These are phyloP conservation scores for Deroptyus accipitrinus DNA, from an alignment of 2,113 vertebrate species.

Conservation along the genomic window DNA sequence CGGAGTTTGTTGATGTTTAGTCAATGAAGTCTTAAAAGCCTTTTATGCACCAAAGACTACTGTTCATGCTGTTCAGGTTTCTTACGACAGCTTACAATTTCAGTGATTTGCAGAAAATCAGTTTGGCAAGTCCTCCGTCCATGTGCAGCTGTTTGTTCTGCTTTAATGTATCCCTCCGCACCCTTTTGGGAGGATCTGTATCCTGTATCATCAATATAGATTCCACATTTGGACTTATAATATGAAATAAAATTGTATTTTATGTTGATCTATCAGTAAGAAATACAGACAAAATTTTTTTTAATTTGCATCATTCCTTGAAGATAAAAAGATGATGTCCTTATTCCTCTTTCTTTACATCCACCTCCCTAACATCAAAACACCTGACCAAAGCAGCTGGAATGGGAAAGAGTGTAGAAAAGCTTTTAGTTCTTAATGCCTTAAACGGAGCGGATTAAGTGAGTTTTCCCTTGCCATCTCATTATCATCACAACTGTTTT, in stretches of 20 bases:
- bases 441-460: background rate
- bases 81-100: background rate
- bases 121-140: background rate
- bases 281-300: background rate
- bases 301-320: background rate
- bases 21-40: background rate
- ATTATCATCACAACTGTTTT: constrained; percentile 24
- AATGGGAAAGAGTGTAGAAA: background rate
- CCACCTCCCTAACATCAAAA: background rate
- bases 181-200: background rate
- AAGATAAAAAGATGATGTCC: background rate
- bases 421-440: background rate
- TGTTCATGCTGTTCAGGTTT: background rate
- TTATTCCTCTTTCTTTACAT: background rate
- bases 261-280: background rate
- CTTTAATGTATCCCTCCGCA: background rate
- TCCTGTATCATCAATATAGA: background rate
- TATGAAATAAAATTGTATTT: background rate
- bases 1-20: background rate
- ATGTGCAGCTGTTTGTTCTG: background rate
- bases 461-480: constrained; percentile 34
- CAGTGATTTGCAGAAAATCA: constrained; percentile 5
- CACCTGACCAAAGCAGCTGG: background rate
- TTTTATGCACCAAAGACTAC: background rate
- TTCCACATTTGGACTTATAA: background rate